Evolutionary conservation across 2,888 invertebrate species (phyloP).

Genomic region (Periphyllus acericola): DNA sequence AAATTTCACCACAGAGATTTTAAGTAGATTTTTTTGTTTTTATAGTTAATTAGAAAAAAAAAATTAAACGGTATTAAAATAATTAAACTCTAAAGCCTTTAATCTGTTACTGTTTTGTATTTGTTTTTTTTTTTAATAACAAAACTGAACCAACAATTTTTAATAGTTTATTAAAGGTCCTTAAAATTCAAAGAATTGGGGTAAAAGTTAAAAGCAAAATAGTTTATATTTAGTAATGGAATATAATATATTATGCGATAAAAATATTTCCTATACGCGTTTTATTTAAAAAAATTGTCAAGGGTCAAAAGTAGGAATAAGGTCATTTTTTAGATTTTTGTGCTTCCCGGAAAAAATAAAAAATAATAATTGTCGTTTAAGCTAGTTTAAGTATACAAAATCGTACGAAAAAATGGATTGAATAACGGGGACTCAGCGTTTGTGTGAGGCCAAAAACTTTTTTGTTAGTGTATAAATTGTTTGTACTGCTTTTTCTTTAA

Average conservation of each 20-base stretch:
- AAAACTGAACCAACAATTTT: background rate
- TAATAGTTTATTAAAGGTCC: background rate
- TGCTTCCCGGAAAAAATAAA: background rate
- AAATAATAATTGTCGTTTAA: background rate
- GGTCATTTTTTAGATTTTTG: background rate
- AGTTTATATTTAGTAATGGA: background rate
- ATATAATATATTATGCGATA: too few relatives aligned
- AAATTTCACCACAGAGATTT: too few relatives aligned
- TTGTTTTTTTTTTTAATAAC: background rate
- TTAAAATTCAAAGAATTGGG: background rate
- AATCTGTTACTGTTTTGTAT: background rate
- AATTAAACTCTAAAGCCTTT: background rate
- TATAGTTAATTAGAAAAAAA: background rate
- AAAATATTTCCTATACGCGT: background rate
- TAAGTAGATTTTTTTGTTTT: background rate
- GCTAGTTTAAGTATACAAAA: background rate
- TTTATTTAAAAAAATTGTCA: background rate
- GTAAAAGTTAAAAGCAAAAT: background rate
- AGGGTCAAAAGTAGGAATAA: background rate
- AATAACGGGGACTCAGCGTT: background rate
- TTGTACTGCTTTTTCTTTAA: background rate
- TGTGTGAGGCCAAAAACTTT: background rate
- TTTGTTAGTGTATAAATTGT: background rate
- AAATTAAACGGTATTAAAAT: background rate
- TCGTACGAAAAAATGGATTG: background rate